Evolutionary conservation across 2,888 invertebrate species (phyloP).

Genomic region (Laspeyria flexula): DNA sequence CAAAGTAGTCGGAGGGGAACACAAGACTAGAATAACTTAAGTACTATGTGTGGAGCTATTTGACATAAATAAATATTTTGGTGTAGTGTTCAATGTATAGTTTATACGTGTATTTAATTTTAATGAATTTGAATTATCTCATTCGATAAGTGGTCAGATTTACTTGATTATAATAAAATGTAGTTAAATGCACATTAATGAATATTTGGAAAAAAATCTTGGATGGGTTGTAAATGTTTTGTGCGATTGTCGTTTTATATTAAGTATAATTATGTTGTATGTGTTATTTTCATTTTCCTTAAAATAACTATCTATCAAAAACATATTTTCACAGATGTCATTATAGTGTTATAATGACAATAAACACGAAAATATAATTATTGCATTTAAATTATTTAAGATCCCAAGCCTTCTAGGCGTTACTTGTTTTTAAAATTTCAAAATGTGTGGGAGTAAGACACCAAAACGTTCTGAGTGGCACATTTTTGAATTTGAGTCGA

Average conservation of each 20-base stretch:
- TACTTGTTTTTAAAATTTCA: too few relatives aligned
- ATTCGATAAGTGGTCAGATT: conserved; percentile 11
- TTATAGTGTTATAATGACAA: conserved; percentile 16
- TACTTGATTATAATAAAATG: conserved; percentile 18
- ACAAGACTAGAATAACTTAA: conserved; percentile 47
- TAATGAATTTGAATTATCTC: conserved; percentile 11
- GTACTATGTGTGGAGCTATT: conserved; percentile 33
- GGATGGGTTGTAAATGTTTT: conserved; percentile 23
- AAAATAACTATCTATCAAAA: too few relatives aligned
- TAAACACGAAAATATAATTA: conserved; percentile 23
- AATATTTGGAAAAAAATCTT: conserved; percentile 25
- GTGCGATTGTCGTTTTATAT: conserved; percentile 12
- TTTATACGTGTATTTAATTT: conserved; percentile 35
- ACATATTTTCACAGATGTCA: background rate
- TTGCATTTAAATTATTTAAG: too few relatives aligned
- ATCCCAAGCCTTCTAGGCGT: too few relatives aligned
- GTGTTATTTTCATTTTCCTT: conserved; percentile 31
- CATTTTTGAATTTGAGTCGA: too few relatives aligned
- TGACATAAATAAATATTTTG: conserved; percentile 39
- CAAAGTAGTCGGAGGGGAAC: conserved; percentile 49
- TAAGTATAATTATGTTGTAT: conserved; percentile 19
- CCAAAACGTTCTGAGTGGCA: too few relatives aligned
- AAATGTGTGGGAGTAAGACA: too few relatives aligned
- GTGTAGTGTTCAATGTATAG: conserved; percentile 44
- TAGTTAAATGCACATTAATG: conserved; percentile 28